Base-by-base conservation (phyloP, 2,888 invertebrate species). In the Dione vanillae region DNA sequence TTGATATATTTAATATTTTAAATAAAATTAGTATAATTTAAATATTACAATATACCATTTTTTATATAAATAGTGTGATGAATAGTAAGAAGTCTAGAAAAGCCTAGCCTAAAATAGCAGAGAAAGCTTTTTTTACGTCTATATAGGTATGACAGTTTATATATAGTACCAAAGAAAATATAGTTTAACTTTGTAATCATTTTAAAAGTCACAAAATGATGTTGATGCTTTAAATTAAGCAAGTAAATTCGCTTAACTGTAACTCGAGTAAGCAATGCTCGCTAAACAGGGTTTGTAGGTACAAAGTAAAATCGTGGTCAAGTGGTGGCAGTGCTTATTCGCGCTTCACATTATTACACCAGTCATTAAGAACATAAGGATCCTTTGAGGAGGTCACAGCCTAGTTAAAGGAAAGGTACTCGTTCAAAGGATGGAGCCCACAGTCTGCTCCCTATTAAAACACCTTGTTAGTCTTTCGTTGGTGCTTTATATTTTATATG, bases 321-420 rank as follows among this genome's bases (percentile, higher is more conserved):
- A 61, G 61, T 61, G 61, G 61, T 43, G 45, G 43, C 56, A 16
- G 40, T 56, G 37, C 56, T 56, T 56, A 37, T 56, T 56, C 56
- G 16, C n/a, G 61, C 61, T 61, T 61, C 45, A 68, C 52, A 52
- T 51, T 62, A 62, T 69, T 54, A 69, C 54, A 43, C 27, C 54
- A 41, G 62, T 45, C 52, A 54, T 69, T 69, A 45, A 54, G 47
- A 62, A 43, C 40, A 52, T 45, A 69, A 69, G 68, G 19, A 62
- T 52, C 43, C 54, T 20, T 40, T 41, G 40, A 64, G 68, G 68
- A 62, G 68, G 68, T 62, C 68, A 16, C 37, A 69, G 62, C 62
- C 68, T 64, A 69, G 62, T 69, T 69, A 64, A 62, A 69, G 45
- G 20, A 69, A 61, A 37, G 62, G 54, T 37, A 11, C 37, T 14